Evolutionary conservation across 2,113 vertebrate species (phyloP).

Genomic region (Rousettus leschenaultii): DNA sequence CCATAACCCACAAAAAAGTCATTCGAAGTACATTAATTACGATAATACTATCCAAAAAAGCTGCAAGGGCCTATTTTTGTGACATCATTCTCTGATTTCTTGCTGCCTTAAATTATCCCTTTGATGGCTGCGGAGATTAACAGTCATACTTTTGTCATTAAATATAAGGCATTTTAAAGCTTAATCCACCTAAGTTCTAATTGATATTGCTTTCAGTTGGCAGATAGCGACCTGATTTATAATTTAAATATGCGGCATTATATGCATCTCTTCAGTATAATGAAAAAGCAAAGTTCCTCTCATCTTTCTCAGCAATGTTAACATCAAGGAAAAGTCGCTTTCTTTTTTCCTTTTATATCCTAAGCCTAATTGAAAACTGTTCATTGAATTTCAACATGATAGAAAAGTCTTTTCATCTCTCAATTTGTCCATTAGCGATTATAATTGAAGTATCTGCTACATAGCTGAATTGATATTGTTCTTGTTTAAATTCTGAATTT

Average conservation of each 20-base stretch:
- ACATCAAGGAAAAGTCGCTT: constrained; percentile 87
- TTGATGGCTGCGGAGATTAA: constrained; percentile 88
- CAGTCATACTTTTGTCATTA: constrained; percentile 90
- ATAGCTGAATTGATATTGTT: constrained; percentile 85
- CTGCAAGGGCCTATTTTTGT: constrained; percentile 88
- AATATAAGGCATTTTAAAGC: constrained; percentile 89
- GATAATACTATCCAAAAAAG: constrained; percentile 88
- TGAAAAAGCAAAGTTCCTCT: constrained; percentile 86
- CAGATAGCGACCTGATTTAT: constrained; percentile 90
- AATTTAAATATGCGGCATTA: constrained; percentile 90
- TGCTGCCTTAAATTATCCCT: constrained; percentile 89
- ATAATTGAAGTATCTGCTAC: constrained; percentile 88
- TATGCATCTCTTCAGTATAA: constrained; percentile 86
- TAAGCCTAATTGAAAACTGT: constrained; percentile 89
- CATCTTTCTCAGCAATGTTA: constrained; percentile 85
- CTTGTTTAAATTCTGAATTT: constrained; percentile 84
- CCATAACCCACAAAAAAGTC: constrained; percentile 85
- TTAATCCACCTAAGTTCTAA: constrained; percentile 87
- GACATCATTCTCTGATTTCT: constrained; percentile 90
- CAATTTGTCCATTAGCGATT: constrained; percentile 89
- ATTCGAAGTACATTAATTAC: constrained; percentile 90
- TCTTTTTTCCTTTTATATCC: constrained; percentile 83
- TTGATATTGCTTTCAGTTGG: constrained; percentile 90
- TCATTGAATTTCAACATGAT: constrained; percentile 88
- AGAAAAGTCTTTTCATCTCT: constrained; percentile 89